Conservation (phyloP, 2,113 vertebrate species). For the Campylomormyrus numenius region DNA sequence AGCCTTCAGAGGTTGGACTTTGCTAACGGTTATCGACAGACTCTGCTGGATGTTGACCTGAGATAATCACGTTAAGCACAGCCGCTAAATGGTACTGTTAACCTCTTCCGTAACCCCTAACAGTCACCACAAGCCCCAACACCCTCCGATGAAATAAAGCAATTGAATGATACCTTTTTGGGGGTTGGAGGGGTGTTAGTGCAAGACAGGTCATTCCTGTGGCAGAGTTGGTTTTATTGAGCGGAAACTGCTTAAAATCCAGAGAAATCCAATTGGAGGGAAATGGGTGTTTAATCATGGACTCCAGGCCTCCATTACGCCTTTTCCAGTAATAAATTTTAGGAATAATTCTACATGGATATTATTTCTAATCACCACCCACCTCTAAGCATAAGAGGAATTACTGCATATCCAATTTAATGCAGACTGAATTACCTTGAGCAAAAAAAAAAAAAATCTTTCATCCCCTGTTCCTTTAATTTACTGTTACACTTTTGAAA, state of each 20-base stretch:
- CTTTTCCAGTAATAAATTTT: slow-evolving; percentile 8
- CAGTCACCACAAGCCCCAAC: not conserved
- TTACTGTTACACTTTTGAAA: slow-evolving; percentile 17
- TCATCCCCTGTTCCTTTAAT: slow-evolving; percentile 34
- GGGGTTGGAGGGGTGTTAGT: not conserved
- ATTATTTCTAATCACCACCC: slow-evolving; percentile 39
- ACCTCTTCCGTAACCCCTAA: not conserved
- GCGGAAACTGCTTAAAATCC: slow-evolving; percentile 2
- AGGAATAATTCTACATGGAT: slow-evolving; percentile 23
- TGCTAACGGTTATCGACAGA: not conserved
- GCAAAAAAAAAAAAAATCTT: slow-evolving; percentile 45
- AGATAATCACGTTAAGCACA: not conserved
- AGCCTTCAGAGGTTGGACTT: not conserved
- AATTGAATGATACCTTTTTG: not conserved
- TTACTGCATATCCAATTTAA: slow-evolving; percentile 50
- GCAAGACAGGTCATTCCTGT: not conserved
- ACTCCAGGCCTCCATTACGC: slow-evolving; percentile 14
- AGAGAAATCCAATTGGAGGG: slow-evolving; percentile 14
- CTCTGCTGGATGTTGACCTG: not conserved
- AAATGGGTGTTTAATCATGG: slow-evolving; percentile 22
- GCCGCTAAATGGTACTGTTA: not conserved
- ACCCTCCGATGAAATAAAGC: not conserved
- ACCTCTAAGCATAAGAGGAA: slow-evolving; percentile 40
- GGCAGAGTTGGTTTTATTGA: not conserved
- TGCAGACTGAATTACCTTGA: slow-evolving; percentile 51